Evolutionary conservation across 2,113 vertebrate genomes (phyloP).

Genomic region (Barnardius zonarius): DNA sequence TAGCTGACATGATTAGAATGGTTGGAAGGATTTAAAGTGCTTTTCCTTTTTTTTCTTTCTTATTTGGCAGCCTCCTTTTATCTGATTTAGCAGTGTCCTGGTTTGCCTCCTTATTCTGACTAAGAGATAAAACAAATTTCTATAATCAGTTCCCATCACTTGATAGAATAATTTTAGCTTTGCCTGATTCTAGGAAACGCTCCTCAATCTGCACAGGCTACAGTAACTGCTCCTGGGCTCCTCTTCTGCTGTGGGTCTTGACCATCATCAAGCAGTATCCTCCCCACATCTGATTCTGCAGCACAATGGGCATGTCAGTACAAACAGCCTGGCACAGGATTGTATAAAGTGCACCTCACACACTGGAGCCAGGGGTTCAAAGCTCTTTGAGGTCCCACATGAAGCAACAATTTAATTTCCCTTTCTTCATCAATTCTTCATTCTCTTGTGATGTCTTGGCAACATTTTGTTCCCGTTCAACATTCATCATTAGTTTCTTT

Average conservation of each 20-base stretch:
- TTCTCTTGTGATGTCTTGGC: slow-evolving; percentile 43
- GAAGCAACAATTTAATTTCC: slow-evolving; percentile 49
- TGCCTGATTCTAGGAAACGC: background rate
- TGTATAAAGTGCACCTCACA: background rate
- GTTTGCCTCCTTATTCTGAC: slow-evolving; percentile 38
- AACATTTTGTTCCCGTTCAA: slow-evolving; percentile 48
- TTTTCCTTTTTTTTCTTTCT: background rate
- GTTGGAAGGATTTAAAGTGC: background rate
- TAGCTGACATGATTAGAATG: background rate
- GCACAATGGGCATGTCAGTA: background rate
- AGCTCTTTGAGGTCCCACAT: background rate
- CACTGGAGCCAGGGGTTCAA: background rate
- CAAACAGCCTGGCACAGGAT: background rate
- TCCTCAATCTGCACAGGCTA: background rate
- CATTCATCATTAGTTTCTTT: slow-evolving; percentile 56
- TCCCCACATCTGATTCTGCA: background rate
- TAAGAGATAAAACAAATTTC: slow-evolving; percentile 31
- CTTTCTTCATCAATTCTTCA: slow-evolving; percentile 53
- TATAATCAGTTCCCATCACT: slow-evolving; percentile 38
- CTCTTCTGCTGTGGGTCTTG: background rate
- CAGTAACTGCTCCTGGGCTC: background rate
- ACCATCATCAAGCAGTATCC: background rate
- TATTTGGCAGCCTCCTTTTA: slow-evolving; percentile 20
- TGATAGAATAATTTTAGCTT: slow-evolving; percentile 37
- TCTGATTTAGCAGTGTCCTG: slow-evolving; percentile 37